Percentiles rank a stretch among this genome's conserved stretches.
Conservation (phyloP, 2,113 vertebrate genomes). For the Brachypteracias leptosomus region DNA sequence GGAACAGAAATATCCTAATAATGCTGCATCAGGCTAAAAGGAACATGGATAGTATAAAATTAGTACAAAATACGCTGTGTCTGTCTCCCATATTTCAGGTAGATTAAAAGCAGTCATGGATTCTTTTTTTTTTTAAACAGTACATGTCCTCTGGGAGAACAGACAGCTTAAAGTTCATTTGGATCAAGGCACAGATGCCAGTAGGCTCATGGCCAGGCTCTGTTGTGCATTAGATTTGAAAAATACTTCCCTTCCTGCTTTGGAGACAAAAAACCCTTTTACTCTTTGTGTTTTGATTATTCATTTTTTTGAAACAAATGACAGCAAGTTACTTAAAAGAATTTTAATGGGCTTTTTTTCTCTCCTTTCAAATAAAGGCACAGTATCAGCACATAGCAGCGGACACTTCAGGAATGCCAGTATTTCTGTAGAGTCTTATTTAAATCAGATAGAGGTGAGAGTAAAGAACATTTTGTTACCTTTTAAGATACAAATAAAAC, state of each 20-base stretch:
- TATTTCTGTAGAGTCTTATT: neutral
- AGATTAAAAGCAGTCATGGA: slow-evolving; percentile 26
- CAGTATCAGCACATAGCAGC: neutral
- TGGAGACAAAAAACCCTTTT: slow-evolving; percentile 30
- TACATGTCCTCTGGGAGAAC: slow-evolving; percentile 3
- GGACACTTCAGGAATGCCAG: neutral
- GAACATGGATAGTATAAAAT: neutral
- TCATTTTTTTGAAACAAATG: slow-evolving; percentile 39
- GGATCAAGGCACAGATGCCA: slow-evolving; percentile 38
- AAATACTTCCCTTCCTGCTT: slow-evolving; percentile 51
- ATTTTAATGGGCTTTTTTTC: slow-evolving; percentile 15
- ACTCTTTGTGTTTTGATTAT: slow-evolving; percentile 41
- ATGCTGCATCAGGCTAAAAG: neutral
- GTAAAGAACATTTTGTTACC: neutral
- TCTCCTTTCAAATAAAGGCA: neutral
- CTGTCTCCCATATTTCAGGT: slow-evolving; percentile 39
- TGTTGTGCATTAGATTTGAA: slow-evolving; percentile 48
- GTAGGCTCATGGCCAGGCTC: slow-evolving; percentile 7
- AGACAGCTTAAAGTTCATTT: slow-evolving; percentile 34
- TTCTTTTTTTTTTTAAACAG: neutral
- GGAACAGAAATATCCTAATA: slow-evolving; percentile 13
- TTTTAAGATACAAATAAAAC: neutral
- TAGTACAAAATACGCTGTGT: neutral
- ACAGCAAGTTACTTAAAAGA: neutral
- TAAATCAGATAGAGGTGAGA: neutral